These are phyloP conservation scores for Tethea ocularis DNA, from an alignment of 2,888 invertebrate genomes.

Conservation along the genomic window DNA sequence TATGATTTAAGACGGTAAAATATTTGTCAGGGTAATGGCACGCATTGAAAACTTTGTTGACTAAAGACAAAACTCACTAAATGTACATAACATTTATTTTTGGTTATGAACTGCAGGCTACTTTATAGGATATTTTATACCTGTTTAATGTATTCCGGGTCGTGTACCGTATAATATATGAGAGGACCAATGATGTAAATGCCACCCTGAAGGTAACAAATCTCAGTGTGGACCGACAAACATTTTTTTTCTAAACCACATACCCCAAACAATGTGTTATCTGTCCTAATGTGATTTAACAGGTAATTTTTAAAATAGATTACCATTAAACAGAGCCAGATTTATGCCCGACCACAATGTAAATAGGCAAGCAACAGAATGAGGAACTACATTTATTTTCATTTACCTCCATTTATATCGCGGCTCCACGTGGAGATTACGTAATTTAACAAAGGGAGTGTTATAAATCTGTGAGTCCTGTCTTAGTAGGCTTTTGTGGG, in stretches of 20 bases:
- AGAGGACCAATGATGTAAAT: conserved; percentile 64
- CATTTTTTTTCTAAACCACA: conserved; percentile 71
- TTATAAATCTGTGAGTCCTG: conserved; percentile 80
- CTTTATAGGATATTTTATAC: conserved; percentile 41
- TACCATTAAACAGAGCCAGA: conserved; percentile 74
- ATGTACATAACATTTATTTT: conserved; percentile 24
- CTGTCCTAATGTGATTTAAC: conserved; percentile 83
- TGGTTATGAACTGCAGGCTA: conserved; percentile 21
- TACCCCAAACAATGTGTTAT: conserved; percentile 78
- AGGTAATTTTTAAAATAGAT: conserved; percentile 81
- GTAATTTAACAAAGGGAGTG: conserved; percentile 82
- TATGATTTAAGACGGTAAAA: conserved; percentile 60
- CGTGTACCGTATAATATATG: conserved; percentile 62
- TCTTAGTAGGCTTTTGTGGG: conserved; percentile 84
- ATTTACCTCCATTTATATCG: conserved; percentile 82
- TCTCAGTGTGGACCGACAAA: conserved; percentile 71
- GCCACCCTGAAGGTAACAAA: conserved; percentile 80
- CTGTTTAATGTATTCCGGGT: conserved; percentile 49
- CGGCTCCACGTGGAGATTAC: conserved; percentile 83
- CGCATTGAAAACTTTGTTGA: conserved; percentile 27
- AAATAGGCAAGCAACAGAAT: conserved; percentile 80
- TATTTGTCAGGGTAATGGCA: conserved; percentile 29
- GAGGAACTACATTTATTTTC: conserved; percentile 84
- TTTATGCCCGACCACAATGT: conserved; percentile 74
- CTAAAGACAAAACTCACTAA: conserved; percentile 33